Evolutionary conservation across 2,888 invertebrate species (phyloP), one percentile per base, ranked within the genome.

Genomic region (Drosophila formosana): DNA sequence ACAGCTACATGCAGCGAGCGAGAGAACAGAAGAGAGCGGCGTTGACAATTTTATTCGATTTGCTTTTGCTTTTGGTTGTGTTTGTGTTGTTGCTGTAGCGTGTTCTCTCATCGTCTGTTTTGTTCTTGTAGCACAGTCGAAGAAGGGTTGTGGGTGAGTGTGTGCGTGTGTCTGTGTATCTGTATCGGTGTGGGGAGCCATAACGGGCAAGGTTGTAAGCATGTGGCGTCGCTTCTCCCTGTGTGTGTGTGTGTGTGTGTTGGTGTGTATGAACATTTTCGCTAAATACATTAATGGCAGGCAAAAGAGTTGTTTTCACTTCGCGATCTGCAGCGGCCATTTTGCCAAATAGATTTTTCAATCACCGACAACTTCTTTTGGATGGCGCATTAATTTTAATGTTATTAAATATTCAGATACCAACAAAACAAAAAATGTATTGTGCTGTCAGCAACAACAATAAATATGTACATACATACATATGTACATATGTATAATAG

Each of bases 171-270:
- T 28, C 28, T 28, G 28, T 5, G 28, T 28, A 41, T 41, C 52
- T 49, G 53, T 67, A 18, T 57, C 61, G 65, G 58, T 74, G 69
- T 34, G 67, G 53, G 66, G 60, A 72, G 67, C 60, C 67, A 72
- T 87, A 87, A 84, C 85, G 71, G 79, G 76, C 88, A 83, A 83
- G 82, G 88, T 83, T 83, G 82, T 88, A 87, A 84, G 82, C 82
- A 67, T 75, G 79, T 72, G 79, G 80, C 72, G 78, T 9, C 57
- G 56, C 46, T 23, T 25, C 25, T 58, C 30, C 2, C 18, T 18
- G 47, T 72, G 72, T 77, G 72, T 72, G 46, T 23, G 53, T 43
- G 43, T 52, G 47, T 34, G 26, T 34, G 45, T 32, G 9, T 63
- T 3, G 30, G 43, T 41, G 52, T 57, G 50, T 72, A 65, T 34